Conservation (phyloP, 1,140 invertebrate species). For the Hermatobates lingyangjiaoensis region DNA sequence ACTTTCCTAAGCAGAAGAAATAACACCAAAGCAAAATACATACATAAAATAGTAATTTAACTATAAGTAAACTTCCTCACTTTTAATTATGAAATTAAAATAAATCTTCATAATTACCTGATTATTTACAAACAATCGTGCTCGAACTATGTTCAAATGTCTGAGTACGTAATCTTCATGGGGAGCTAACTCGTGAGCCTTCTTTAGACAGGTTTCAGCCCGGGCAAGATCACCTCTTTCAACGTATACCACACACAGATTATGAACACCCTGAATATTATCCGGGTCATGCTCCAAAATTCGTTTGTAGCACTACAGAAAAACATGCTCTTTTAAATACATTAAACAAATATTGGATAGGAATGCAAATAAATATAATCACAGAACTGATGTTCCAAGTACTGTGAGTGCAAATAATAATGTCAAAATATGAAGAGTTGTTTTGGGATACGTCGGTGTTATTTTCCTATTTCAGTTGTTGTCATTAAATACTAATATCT, state of each 20-base stretch:
- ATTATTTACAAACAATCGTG: too few relatives aligned
- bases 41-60: too few relatives aligned
- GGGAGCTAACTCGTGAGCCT: constrained; percentile 60
- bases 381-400: neutral
- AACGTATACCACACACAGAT: constrained; percentile 87
- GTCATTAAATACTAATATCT: too few relatives aligned
- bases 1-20: too few relatives aligned
- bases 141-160: constrained; percentile 68
- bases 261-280: constrained; percentile 88
- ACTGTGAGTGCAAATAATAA: too few relatives aligned
- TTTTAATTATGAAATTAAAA: too few relatives aligned
- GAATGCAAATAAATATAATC: neutral
- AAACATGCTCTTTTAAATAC: neutral
- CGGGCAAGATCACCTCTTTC: constrained; percentile 65
- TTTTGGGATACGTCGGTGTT: too few relatives aligned
- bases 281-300: constrained; percentile 73
- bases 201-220: constrained; percentile 66
- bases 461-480: too few relatives aligned
- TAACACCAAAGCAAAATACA: too few relatives aligned
- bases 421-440: too few relatives aligned
- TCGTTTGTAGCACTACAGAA: constrained; percentile 63
- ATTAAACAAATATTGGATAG: neutral
- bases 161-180: constrained; percentile 76
- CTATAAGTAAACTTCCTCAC: too few relatives aligned
- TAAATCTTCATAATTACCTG: too few relatives aligned